These are phyloP conservation scores for Mactromeris polynyma DNA, from an alignment of 2,888 invertebrate species.

Conservation along the genomic window DNA sequence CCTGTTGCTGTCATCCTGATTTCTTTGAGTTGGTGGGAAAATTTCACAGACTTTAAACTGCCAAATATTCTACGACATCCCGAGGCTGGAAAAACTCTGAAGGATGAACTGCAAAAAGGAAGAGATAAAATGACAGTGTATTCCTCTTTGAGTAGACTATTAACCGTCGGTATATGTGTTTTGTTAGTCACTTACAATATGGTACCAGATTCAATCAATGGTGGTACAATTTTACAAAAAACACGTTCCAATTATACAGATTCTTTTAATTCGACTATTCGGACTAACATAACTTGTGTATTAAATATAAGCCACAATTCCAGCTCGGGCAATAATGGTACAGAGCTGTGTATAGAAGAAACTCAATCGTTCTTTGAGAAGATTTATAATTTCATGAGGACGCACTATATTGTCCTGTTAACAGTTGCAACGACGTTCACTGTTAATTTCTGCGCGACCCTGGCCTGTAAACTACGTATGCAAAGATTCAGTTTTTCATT, in stretches of 20 bases:
- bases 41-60: constrained; percentile 88
- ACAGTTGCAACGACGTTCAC: constrained; percentile 73
- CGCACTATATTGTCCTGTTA: constrained; percentile 16
- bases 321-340: neutral
- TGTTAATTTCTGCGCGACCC: constrained; percentile 86
- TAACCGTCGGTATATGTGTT: constrained; percentile 11
- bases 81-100: constrained; percentile 30
- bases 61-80: constrained; percentile 52
- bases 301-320: neutral
- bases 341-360: neutral
- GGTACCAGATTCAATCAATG: neutral
- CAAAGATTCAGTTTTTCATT: constrained; percentile 87
- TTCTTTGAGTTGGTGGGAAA: constrained; percentile 99
- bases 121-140: constrained; percentile 71
- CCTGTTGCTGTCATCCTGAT: constrained; percentile 90
- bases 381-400: constrained; percentile 64
- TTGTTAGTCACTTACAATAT: neutral
- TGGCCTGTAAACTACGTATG: constrained; percentile 88
- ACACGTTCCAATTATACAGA: neutral
- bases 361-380: neutral
- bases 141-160: constrained; percentile 3
- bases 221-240: neutral
- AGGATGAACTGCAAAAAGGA: constrained; percentile 73
- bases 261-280: neutral
- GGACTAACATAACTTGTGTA: neutral